phyloP scores from a whole-genome alignment of 2,888 invertebrate species.

The Pseudeuparius sepicola region DNA sequence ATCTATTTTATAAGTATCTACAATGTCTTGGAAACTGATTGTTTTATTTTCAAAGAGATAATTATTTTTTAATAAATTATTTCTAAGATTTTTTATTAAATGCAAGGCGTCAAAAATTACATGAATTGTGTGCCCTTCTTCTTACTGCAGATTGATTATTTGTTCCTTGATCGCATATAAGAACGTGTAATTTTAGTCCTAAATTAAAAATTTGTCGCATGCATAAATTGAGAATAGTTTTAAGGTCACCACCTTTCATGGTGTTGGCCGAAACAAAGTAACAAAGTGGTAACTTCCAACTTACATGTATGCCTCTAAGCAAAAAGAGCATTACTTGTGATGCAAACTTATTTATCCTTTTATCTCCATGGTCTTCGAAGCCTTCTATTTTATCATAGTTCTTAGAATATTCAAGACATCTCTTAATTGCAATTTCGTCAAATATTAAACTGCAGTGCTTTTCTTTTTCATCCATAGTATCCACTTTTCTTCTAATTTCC shows the following conservation, averaged over 20 bases:
- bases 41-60: no score
- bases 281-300: slow-evolving; percentile 21
- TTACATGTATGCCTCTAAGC: slow-evolving; percentile 16
- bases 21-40: no score
- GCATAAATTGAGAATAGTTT: slow-evolving; percentile 13
- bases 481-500: slow-evolving; percentile 5
- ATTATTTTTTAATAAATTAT: no score
- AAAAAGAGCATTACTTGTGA: slow-evolving; percentile 18
- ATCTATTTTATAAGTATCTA: no score
- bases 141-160: no score
- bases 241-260: slow-evolving; percentile 13
- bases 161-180: slow-evolving; percentile 23
- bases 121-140: no score
- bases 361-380: slow-evolving; percentile 6
- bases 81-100: no score
- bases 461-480: slow-evolving; percentile 22
- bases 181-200: slow-evolving; percentile 13
- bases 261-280: slow-evolving; percentile 18
- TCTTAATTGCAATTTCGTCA: slow-evolving; percentile 24
- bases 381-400: slow-evolving; percentile 16
- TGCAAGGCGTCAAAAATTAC: no score
- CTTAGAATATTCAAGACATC: slow-evolving; percentile 14
- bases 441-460: slow-evolving; percentile 20
- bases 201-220: slow-evolving; percentile 13
- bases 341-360: slow-evolving; percentile 7